These are phyloP conservation scores for Caenorhabditis briggsae DNA, from an alignment of 1,140 invertebrate species.

Conservation along the genomic window DNA sequence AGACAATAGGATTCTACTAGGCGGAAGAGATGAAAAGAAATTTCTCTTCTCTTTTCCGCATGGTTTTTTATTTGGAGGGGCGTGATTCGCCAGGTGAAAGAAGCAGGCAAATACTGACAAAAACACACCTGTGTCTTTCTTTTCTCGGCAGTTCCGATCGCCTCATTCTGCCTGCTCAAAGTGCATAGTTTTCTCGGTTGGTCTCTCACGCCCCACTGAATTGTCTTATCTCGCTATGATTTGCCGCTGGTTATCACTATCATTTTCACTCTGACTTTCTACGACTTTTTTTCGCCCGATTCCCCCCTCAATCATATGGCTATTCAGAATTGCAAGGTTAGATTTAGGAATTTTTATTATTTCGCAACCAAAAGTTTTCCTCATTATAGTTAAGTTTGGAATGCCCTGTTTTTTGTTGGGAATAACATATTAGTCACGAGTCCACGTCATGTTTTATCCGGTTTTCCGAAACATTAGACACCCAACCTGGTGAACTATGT, in stretches of 20 bases:
- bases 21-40: slow-evolving; percentile 43
- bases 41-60: not conserved
- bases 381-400: slow-evolving; percentile 4
- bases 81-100: slow-evolving; percentile 7
- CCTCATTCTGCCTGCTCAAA: slow-evolving; percentile 8
- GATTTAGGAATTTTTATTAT: not conserved
- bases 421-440: slow-evolving; percentile 36
- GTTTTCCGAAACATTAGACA: slow-evolving; percentile 6
- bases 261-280: slow-evolving; percentile 34
- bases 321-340: slow-evolving; percentile 45
- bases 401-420: not conserved
- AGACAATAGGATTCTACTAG: slow-evolving; percentile 49
- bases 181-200: not conserved
- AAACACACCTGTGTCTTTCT: slow-evolving; percentile 32
- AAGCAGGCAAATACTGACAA: slow-evolving; percentile 42
- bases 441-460: not conserved
- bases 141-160: not conserved
- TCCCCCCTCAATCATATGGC: not conserved
- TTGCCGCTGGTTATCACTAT: slow-evolving; percentile 24
- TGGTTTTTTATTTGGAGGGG: slow-evolving; percentile 18
- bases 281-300: not conserved
- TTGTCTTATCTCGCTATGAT: slow-evolving; percentile 24
- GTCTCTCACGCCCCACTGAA: not conserved
- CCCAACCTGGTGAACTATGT: slow-evolving; percentile 25
- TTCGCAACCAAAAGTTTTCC: slow-evolving; percentile 9